Evolutionary conservation across 2,888 invertebrate species (phyloP), one percentile per base, ranked within the genome.

Genomic region (Pandemis heparana): DNA sequence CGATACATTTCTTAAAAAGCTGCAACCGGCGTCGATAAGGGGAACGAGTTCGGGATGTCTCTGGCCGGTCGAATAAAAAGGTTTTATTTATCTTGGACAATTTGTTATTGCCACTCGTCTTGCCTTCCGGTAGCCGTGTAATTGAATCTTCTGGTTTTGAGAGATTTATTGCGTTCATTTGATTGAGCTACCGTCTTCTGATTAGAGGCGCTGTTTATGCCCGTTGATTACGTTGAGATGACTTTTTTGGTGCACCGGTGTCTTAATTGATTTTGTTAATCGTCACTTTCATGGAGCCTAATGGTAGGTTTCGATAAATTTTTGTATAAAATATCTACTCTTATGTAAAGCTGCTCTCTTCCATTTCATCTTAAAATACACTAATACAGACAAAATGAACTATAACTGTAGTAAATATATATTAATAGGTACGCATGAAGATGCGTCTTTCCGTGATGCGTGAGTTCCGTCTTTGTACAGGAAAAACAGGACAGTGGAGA

Each of bases 141-240:
- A 94, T 93, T 93, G 92, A 93, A 93, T 93, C 93, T 91, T 92
- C 90, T 92, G 92, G 92, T 92, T 92, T 92, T 88, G 70, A 83
- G 84, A 90, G 91, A 92, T 93, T 92, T 90, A 94, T 90, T 76
- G 81, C 77, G 73, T 77, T 81, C 87, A 85, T 91, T 88, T 85
- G 84, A 87, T 88, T 87, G 88, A 89, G 91, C 92, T 91, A 92
- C 92, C 87, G 92, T 89, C 89, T 85, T 85, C 85, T 90, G 90
- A 91, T 93, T 91, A 92, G 91, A 87, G 82, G 83, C 81, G 79
- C 75, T 74, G 79, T 80, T 80, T 69, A 53, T 65, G 65, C 69
- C 60, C 32, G 65, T 73, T 73, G 73, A 73, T 69, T 73, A 64
- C 73, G 46, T n/a, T 12, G 61, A 14, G 43, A 23, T 63, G 41